Evolutionary conservation across 2,113 vertebrate species (phyloP), one percentile per base, ranked within the genome.

Genomic region (Ceyx melanurus): DNA sequence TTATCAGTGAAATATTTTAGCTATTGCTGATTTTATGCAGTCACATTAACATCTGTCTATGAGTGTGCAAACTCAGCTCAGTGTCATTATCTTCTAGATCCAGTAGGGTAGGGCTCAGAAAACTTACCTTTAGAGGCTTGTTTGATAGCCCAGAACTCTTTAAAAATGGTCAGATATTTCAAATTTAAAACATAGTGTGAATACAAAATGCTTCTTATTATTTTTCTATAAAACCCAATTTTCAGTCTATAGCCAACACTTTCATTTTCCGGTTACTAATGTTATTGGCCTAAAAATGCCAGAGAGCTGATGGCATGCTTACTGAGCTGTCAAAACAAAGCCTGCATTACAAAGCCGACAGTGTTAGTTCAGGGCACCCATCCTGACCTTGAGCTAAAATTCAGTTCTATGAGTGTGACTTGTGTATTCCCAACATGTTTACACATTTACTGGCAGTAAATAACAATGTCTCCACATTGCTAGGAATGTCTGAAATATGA

Each of bases 241-340:
- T 57, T 23, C 35, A 31, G 19, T 43, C 33, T 61, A 4, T n/a
- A 65, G 35, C 19, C 75, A 78, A 31, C 29, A 22, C 14, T 86
- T 87, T 28, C 45, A 16, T 73, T 70, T 88, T 57, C 13, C 28
- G 79, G 6, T 68, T 95, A 53, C 45, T 86, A 65, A 40, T 66
- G 35, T 71, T 26, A 64, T 40, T 88, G 68, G 68, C 40, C 40
- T 81, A 65, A 67, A 95, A 86, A 83, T 77, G 29, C 46, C 31
- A 28, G 28, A 26, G 33, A 43, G 29, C 46, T 93, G 65, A 35
- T 40, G n/a, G 25, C 50, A 10, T 74, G 10, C 51, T 67, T 62
- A 56, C 37, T 28, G 61, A 83, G 11, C 56, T 88, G 65, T 45
- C 46, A 66, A 60, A 91, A 67, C 2, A 1, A 80, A 90, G 26